These are phyloP conservation scores for Drosophila lini DNA, from an alignment of 1,140 invertebrate genomes.

Conservation along the genomic window DNA sequence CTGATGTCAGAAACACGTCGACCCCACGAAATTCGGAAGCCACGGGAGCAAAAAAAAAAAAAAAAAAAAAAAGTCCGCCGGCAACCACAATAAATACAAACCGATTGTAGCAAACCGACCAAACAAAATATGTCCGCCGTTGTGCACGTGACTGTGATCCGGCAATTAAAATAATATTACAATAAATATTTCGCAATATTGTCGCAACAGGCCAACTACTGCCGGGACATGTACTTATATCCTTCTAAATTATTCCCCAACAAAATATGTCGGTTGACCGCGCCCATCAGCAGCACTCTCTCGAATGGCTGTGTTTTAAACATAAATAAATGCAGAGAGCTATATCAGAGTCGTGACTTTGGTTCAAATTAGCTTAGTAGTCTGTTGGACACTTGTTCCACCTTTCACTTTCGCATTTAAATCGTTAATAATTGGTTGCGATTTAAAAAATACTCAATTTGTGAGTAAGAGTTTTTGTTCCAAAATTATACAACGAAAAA, in stretches of 20 bases:
- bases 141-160: conserved; percentile 44
- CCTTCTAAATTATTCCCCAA: conserved; percentile 43
- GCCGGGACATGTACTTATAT: conserved; percentile 31
- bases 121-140: conserved; percentile 42
- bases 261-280: conserved; percentile 73
- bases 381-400: neutral
- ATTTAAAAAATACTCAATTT: neutral
- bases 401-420: conserved; percentile 1
- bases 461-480: too few species aligned
- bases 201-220: conserved; percentile 31
- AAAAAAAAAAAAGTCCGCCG: conserved; percentile 27
- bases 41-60: conserved; percentile 32
- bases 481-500: too few species aligned
- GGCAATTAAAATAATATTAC: conserved; percentile 80
- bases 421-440: neutral
- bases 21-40: conserved; percentile 26
- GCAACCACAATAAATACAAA: conserved; percentile 77
- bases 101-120: conserved; percentile 54
- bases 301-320: conserved; percentile 8
- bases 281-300: conserved; percentile 43
- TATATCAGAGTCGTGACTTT: conserved; percentile 35
- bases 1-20: conserved; percentile 68
- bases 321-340: neutral
- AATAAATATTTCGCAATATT: conserved; percentile 62
- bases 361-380: conserved; percentile 29